These are phyloP conservation scores for Cuculus canorus DNA, from an alignment of 2,797 vertebrate genomes.

Conservation along the genomic window DNA sequence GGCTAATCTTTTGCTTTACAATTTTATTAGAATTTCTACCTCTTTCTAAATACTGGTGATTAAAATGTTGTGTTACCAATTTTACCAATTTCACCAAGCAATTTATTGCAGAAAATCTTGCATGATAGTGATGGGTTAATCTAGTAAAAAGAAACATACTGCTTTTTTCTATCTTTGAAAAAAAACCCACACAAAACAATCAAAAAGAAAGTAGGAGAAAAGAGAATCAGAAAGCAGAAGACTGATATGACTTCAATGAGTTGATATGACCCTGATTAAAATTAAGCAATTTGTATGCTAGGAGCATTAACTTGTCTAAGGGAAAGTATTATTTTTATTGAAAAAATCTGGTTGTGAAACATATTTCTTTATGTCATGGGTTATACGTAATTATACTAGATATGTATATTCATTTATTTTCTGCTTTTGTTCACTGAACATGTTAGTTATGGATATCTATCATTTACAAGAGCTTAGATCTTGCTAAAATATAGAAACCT, in stretches of 20 bases:
- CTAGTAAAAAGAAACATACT: not conserved
- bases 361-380: not conserved
- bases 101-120: not conserved
- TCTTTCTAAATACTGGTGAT: not conserved
- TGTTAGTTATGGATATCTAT: not conserved
- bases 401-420: not conserved
- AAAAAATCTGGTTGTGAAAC: not conserved
- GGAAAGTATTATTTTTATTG: not conserved
- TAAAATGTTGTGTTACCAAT: not conserved
- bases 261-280: not conserved
- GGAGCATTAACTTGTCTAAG: not conserved
- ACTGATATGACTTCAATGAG: not conserved
- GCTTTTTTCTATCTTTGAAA: not conserved
- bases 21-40: not conserved
- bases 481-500: not conserved
- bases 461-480: not conserved
- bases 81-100: too few relatives aligned
- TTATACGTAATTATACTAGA: accelerated
- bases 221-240: not conserved
- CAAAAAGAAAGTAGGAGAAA: not conserved
- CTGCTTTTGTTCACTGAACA: not conserved
- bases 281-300: not conserved
- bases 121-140: not conserved
- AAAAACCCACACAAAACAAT: not conserved
- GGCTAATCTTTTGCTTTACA: not conserved